phyloP scores from a whole-genome alignment of 2,797 vertebrate species.

The Rhinatrema bivittatum region DNA sequence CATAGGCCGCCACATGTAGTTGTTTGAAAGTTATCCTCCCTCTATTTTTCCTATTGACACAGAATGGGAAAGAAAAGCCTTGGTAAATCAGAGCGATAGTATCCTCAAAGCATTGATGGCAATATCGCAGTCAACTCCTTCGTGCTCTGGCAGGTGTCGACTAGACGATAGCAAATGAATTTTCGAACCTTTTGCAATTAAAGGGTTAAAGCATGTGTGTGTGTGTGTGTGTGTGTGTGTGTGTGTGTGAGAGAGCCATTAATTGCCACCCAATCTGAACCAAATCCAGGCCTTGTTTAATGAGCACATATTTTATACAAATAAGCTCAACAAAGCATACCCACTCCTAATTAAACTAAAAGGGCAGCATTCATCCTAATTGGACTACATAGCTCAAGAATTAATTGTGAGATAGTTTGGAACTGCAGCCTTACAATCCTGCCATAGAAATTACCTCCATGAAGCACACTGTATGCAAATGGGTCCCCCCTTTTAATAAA shows the following conservation, averaged over 20 bases:
- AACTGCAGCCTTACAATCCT: constrained; percentile 46
- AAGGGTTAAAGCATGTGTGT: constrained; percentile 41
- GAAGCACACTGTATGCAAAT: constrained; percentile 30
- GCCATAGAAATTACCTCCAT: constrained; percentile 38
- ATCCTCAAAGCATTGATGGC: too few relatives aligned
- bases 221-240: constrained; percentile 43
- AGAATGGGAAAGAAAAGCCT: too few relatives aligned
- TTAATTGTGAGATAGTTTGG: constrained; percentile 59
- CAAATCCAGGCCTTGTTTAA: constrained; percentile 57
- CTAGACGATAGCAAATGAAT: neutral
- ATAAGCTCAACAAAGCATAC: constrained; percentile 52
- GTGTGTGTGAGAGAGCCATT: constrained; percentile 42
- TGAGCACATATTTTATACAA: constrained; percentile 68
- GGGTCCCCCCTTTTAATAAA: neutral
- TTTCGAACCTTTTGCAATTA: constrained; percentile 12
- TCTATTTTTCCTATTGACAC: too few relatives aligned
- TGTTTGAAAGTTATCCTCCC: too few relatives aligned
- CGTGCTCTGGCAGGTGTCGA: constrained; percentile 10
- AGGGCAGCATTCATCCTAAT: constrained; percentile 61
- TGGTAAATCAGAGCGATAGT: too few relatives aligned
- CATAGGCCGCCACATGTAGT: too few relatives aligned
- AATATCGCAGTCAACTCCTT: too few relatives aligned
- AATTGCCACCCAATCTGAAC: constrained; percentile 56
- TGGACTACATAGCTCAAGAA: constrained; percentile 58
- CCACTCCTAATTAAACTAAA: constrained; percentile 63